phyloP scores from a whole-genome alignment of 2,797 vertebrate genomes.

The Sebastes ruberrimus region DNA sequence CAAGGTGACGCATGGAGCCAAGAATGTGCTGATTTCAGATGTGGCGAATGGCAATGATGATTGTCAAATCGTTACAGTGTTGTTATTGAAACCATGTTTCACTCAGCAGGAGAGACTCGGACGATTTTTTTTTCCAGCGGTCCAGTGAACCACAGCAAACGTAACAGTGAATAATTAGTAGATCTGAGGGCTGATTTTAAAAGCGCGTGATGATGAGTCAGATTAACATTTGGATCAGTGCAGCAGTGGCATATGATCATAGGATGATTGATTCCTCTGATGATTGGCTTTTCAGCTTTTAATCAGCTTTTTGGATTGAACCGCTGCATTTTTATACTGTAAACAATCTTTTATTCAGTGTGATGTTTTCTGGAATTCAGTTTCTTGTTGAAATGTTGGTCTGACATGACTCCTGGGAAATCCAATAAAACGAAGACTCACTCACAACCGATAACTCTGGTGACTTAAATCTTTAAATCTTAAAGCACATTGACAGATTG shows the following conservation, averaged over 20 bases:
- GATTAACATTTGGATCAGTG: constrained; percentile 53
- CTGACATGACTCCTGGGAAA: not conserved
- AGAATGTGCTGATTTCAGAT: constrained; percentile 78
- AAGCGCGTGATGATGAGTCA: constrained; percentile 52
- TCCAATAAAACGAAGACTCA: not conserved
- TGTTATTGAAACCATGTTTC: constrained; percentile 80
- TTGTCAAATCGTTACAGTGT: constrained; percentile 69
- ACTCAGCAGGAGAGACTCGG: constrained; percentile 58
- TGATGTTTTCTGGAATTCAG: constrained; percentile 3
- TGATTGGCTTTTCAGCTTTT: constrained; percentile 21
- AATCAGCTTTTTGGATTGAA: constrained; percentile 32
- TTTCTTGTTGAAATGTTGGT: constrained; percentile 15
- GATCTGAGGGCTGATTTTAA: constrained; percentile 62
- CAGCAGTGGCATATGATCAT: constrained; percentile 20
- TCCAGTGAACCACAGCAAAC: constrained; percentile 60
- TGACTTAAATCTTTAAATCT: not conserved
- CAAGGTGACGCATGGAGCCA: constrained; percentile 60
- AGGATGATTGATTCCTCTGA: constrained; percentile 35
- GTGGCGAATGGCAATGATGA: constrained; percentile 75
- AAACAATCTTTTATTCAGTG: constrained; percentile 1
- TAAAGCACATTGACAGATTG: not conserved
- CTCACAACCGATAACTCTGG: not conserved
- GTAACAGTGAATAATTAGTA: constrained; percentile 61
- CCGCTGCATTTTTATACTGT: not conserved
- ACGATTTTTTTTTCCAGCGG: constrained; percentile 27